These are phyloP conservation scores for Capitulum mitella DNA, from an alignment of 2,888 invertebrate genomes.

Conservation along the genomic window DNA sequence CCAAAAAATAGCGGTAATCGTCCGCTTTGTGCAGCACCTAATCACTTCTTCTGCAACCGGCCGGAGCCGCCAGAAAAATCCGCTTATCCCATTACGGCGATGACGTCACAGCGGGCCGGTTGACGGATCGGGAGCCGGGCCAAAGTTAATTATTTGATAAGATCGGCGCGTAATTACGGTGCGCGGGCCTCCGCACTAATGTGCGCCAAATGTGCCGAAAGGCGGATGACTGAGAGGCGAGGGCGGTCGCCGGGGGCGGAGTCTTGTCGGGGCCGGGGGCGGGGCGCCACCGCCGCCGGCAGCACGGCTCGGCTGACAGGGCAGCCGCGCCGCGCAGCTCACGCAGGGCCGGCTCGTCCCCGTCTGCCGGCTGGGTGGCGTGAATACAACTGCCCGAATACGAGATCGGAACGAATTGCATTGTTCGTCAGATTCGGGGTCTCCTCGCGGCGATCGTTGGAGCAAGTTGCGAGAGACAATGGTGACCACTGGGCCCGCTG, in stretches of 20 bases:
- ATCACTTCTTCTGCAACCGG: constrained; percentile 8
- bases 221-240: neutral
- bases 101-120: neutral
- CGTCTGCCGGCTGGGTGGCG: too few species aligned
- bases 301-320: too few species aligned
- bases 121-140: constrained; percentile 9
- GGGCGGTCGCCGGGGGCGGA: neutral
- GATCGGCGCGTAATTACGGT: constrained; percentile 8
- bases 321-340: too few species aligned
- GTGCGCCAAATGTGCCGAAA: constrained; percentile 18
- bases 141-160: constrained; percentile 24
- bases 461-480: too few species aligned
- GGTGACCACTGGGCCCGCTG: too few species aligned
- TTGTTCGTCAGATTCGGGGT: too few species aligned
- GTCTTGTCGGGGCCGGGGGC: neutral
- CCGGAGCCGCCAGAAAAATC: neutral
- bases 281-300: neutral
- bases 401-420: too few species aligned
- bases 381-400: too few species aligned
- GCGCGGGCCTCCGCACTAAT: neutral
- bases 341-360: too few species aligned
- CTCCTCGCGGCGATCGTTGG: too few species aligned
- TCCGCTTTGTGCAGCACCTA: constrained; percentile 6
- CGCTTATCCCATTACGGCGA: neutral
- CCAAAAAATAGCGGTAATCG: constrained; percentile 14